Evolutionary conservation across 2,888 invertebrate genomes (phyloP), one percentile per base, ranked within the genome.

Genomic region (Argyra leucocephala): DNA sequence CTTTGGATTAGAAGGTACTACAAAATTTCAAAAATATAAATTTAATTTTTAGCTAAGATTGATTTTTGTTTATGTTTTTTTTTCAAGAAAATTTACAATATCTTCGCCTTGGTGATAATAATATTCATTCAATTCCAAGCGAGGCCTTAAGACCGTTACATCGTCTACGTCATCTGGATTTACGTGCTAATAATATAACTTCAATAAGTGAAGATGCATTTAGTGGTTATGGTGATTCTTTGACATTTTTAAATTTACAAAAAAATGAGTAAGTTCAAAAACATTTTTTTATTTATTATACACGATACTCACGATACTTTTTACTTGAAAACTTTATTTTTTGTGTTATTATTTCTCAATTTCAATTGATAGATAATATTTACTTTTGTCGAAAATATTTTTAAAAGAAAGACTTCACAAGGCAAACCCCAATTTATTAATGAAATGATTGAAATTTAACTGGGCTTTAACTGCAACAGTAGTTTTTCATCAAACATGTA

Each of bases 181-280:
- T 95, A 62, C 86, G 92, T 71, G 88, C 91, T 58, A 95, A 95
- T 79, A 93, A 93, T 78, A 93, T 95, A 71, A 89, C 88, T 22
- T 83, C 84, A 67, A 86, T 95, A 64, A 84, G 86, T 31, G 93
- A 93, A 72, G 93, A 94, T 74, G 91, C 93, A 2, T 94, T 94
- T 77, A 86, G 88, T 9, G 90, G 91, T 62, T 95, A 89, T 74
- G 94, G 94, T 24, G 91, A 92, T 77, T 91, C 92, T 31, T 89
- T 95, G 70, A 93, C 94, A n/a, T 94, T 93, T 81, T 85, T 95
- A 31, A 93, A 93, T 77, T 81, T 95, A 69, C 93, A 94, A 75
- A 93, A 93, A 78, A 94, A 94, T 78, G 88, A 90, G 93, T 93
- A 83, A 88, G 81, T 65, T 63, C 59, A 63, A 48, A 23, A 57